Evolutionary conservation across 2,888 invertebrate species (phyloP), one percentile per base, ranked within the genome.

Genomic region (Drosophila subquinaria): DNA sequence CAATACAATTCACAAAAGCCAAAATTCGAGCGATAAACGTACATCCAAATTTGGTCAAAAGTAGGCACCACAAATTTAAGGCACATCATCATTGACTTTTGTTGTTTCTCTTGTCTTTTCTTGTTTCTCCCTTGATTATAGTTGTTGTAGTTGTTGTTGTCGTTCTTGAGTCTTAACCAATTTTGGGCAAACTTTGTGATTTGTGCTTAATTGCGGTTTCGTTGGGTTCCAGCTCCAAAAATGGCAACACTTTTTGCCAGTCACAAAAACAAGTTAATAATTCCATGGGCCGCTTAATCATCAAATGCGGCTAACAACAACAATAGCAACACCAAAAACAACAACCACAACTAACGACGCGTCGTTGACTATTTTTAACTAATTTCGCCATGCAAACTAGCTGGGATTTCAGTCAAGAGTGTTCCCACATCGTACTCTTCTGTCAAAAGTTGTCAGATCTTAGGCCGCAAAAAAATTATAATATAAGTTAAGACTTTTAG

Each of bases 41-140:
- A 43, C 48, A 52, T 3, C 85, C 85, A 71, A 83, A 86, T 86
- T 90, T 86, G 85, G 85, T 80, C 73, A 90, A 90, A 86, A 86
- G 89, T 83, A 90, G 89, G 87, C 84, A 86, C 84, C 89, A 88
- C 89, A 88, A 90, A 88, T 83, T 90, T 88, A 43, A 72, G 48
- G 64, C 65, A 61, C 81, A 73, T 76, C 70, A 68, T 70, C 52
- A 45, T 51, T 61, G 17, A 40, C 60, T 53, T 57, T 66, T 63
- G 55, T 61, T 65, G 65, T 59, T 64, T 57, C 45, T 61, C 53
- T 42, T 55, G 52, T 27, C 23, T n/a, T 23, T 36, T 36, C 50
- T 72, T 60, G 50, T 61, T 59, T 76, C 52, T 74, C 66, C 80
- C 64, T 75, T 66, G 66, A 45, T 62, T 48, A 63, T 62, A 65